Conservation (phyloP, 2,888 invertebrate genomes). For the Caenorhabditis sp. region DNA sequence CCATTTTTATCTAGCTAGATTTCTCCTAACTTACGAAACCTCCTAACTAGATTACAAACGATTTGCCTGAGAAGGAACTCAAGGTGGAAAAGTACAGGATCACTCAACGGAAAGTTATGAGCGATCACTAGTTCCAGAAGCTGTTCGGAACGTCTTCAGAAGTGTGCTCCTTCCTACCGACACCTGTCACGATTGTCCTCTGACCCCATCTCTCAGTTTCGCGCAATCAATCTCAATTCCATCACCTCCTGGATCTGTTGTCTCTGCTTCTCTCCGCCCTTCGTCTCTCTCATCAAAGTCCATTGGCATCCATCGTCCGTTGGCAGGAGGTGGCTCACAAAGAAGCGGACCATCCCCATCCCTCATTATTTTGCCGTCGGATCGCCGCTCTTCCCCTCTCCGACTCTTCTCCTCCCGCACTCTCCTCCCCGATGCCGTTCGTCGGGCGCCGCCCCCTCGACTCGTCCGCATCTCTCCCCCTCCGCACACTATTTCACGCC, state of each 20-base stretch:
- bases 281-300: constrained; percentile 14
- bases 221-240: constrained; percentile 55
- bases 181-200: constrained; percentile 43
- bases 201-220: constrained; percentile 47
- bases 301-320: constrained; percentile 23
- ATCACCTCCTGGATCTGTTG: constrained; percentile 28
- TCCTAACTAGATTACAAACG: too few species aligned
- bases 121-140: too few species aligned
- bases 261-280: constrained; percentile 1
- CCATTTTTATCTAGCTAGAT: too few species aligned
- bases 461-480: constrained; percentile 32
- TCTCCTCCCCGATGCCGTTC: constrained; percentile 41
- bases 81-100: too few species aligned
- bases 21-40: too few species aligned
- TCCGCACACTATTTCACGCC: constrained; percentile 26
- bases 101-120: too few species aligned
- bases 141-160: too few species aligned
- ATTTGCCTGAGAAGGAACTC: too few species aligned
- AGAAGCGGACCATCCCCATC: constrained; percentile 10
- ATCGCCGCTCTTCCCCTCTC: constrained; percentile 31
- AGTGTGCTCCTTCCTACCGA: constrained; percentile 25
- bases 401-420: constrained; percentile 28
- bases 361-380: constrained; percentile 47
- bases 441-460: constrained; percentile 55
- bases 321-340: constrained; percentile 8